These are phyloP conservation scores for Dastarcus helophoroides DNA, from an alignment of 2,888 invertebrate genomes.

Conservation along the genomic window DNA sequence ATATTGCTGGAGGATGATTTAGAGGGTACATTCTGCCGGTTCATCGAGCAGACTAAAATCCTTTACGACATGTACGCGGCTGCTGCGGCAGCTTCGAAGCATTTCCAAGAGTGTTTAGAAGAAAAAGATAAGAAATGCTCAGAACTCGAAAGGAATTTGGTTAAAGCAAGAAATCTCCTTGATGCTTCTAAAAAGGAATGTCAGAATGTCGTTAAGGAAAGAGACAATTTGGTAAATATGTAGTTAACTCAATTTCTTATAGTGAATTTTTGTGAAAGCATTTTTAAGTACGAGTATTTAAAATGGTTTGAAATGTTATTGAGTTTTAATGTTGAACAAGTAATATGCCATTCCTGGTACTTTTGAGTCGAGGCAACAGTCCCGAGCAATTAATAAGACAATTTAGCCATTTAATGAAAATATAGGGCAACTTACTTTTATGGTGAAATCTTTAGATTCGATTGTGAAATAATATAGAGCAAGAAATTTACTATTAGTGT, in stretches of 20 bases:
- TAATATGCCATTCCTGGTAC: no score
- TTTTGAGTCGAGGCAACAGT: no score
- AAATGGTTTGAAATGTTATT: background rate
- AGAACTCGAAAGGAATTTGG: slow-evolving; percentile 68
- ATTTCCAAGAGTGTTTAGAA: slow-evolving; percentile 59
- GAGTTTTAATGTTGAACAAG: no score
- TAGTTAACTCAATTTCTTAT: no score
- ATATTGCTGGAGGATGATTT: slow-evolving; percentile 13
- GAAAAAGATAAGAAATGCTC: slow-evolving; percentile 59
- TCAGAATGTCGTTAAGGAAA: slow-evolving; percentile 57
- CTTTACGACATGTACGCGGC: slow-evolving; percentile 57
- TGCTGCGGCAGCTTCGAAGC: slow-evolving; percentile 58
- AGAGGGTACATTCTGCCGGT: slow-evolving; percentile 39
- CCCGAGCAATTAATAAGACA: no score
- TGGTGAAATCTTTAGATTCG: no score
- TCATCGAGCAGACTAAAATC: slow-evolving; percentile 61
- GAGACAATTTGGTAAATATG: slow-evolving; percentile 59
- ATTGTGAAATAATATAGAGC: no score
- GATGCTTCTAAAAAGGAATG: slow-evolving; percentile 68
- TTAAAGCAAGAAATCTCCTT: slow-evolving; percentile 66
- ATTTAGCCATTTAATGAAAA: no score
- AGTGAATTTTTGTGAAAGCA: no score
- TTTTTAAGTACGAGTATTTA: no score
- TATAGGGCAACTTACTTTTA: no score
- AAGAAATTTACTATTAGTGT: no score